Conservation (phyloP, 2,113 vertebrate genomes). For the Gulo gulo region DNA sequence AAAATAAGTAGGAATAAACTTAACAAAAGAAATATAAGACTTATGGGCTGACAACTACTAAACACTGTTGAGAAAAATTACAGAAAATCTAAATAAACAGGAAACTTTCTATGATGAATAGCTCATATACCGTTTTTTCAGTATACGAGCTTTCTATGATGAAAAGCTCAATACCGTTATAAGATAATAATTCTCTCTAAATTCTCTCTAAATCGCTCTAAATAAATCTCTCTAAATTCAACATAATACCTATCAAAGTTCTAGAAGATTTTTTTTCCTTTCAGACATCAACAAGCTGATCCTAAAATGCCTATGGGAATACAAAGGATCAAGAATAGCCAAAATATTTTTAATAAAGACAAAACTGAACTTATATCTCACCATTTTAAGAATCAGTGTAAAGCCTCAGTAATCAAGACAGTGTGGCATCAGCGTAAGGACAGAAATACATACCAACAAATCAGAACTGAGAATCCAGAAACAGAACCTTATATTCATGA, state of each 20-base stretch:
- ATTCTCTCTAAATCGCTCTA: too few species aligned
- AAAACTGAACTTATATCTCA: background rate
- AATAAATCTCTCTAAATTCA: background rate
- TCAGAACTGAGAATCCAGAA: background rate
- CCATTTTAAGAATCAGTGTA: background rate
- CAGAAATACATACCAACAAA: background rate
- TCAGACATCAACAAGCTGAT: background rate
- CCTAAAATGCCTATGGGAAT: background rate
- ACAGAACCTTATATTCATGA: background rate
- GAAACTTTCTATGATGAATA: background rate
- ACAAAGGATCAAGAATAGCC: background rate
- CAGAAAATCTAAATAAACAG: background rate
- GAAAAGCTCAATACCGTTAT: background rate
- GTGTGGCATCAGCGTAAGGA: background rate
- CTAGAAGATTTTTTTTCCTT: background rate
- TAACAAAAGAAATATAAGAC: background rate
- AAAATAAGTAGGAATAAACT: background rate
- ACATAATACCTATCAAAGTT: background rate
- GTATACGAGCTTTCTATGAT: too few species aligned
- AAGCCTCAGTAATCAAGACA: background rate
- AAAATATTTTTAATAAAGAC: background rate
- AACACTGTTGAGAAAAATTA: background rate
- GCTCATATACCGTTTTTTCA: too few species aligned
- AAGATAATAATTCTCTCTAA: background rate
- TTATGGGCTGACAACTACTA: background rate